Base-by-base conservation (phyloP, 2,113 vertebrate species). In the Oplegnathus fasciatus region DNA sequence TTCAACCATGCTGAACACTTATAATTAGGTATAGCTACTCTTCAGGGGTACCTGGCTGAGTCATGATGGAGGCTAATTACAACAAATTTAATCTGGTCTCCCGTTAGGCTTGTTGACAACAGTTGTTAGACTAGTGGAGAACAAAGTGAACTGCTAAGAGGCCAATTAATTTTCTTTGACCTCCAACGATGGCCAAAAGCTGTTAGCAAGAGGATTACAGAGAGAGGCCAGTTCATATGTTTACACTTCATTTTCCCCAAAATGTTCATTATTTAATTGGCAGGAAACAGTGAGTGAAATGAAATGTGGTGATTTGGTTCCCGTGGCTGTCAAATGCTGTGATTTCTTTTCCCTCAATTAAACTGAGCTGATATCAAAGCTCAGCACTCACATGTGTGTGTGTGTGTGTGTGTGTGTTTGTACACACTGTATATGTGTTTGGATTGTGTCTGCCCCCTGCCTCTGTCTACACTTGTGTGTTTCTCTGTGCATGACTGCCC, bases 261-360 rank as follows among this genome's bases (percentile, higher is more conserved):
- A 78, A 75, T 83, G 58, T 83, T 68, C 30, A 83, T 86, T 82
- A 88, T 82, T 85, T 88, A 88, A 90, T 80, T 82, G 79, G 58
- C 85, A 89, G 75, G 67, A 89, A 89, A 78, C 32, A 72, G 62
- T 30, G n/a, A 87, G 64, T 86, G 44, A 67, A 73, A 75, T 71
- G 60, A 88, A 79, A 83, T 80, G 48, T 62, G 62, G 50, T 88
- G 44, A 58, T 88, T 90, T 34, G 18, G 61, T 68, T 55, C 80
- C 75, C 1, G 57, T 79, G 84, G 86, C 77, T 89, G 80, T 82
- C 75, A 62, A 78, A 85, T 40, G 58, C 20, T 82, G 55, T 50
- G 64, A 78, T 87, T 89, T 75, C 15, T 80, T 91, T 80, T 85
- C 64, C 40, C 81, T 75, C 80, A 72, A 83, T 93, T 92, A 86